Base-by-base conservation (phyloP, 2,797 vertebrate genomes). In the Darevskia nairensis region DNA sequence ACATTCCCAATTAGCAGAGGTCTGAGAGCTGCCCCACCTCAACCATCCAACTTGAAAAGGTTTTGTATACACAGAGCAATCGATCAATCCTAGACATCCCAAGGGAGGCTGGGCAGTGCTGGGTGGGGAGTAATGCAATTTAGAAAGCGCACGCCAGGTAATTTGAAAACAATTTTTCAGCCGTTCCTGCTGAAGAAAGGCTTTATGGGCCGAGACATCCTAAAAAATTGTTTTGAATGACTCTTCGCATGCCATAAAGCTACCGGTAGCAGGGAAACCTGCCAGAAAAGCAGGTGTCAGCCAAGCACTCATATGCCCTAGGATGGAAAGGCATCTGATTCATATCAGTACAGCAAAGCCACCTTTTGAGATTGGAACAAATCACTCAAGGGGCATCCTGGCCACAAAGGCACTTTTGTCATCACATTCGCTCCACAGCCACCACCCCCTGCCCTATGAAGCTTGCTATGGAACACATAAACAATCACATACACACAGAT, bases 151-250 rank as follows among this genome's bases (percentile, higher is more conserved):
- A 17, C 4, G 29, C 83, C 55, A 39, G 39, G 4, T 15, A 92
- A 59, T 55, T 93, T 83, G 35, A 0, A 0, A 86, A 88, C 85
- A 89, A 87, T 92, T 88, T 5, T 84, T 50, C 59, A 90, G 55
- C n/a, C 27, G 0, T 82, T 92, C 68, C 79, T 86, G 41, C 72
- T 11, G 15, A 19, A 80, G 71, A 84, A 35, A 91, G 79, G 80
- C 85, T 95, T 93, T 91, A 94, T 72, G 89, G 84, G 85, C 29
- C 0, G 1, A 90, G 81, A 83, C 35, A 5, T 88, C 86, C 44
- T 89, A 77, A 90, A 93, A 89, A 13, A 77, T 32, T 79, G n/a
- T 91, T 94, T 89, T 90, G 80, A 94, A 72, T 69, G 81, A 92
- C 82, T 91, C 15, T 27, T 8, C 4, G 64, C 55, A 90, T 44